These are phyloP conservation scores for Pseudachorutes palmiensis DNA, from an alignment of 1,140 invertebrate species.

Conservation along the genomic window DNA sequence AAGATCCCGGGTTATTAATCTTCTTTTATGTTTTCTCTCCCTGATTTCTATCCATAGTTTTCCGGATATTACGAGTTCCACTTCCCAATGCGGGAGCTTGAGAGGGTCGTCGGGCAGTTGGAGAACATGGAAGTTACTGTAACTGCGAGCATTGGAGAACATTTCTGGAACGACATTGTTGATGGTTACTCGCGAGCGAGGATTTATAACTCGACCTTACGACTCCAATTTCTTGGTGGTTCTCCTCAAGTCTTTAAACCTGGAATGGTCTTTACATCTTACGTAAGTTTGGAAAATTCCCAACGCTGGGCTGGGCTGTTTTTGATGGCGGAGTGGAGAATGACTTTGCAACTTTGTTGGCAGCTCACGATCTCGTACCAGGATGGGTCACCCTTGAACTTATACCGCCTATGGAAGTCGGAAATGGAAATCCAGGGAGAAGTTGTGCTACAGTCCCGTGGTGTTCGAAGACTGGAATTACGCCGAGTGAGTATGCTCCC, in stretches of 20 bases:
- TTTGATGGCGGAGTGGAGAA: neutral
- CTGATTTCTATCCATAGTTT: slow-evolving; percentile 52
- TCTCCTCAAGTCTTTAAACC: slow-evolving; percentile 90
- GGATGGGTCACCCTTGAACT: slow-evolving; percentile 60
- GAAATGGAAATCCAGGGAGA: slow-evolving; percentile 49
- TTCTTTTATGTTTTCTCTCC: slow-evolving; percentile 11
- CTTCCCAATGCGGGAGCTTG: slow-evolving; percentile 71
- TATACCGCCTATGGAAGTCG: slow-evolving; percentile 49
- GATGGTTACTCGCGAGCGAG: slow-evolving; percentile 77
- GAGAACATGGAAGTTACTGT: slow-evolving; percentile 79
- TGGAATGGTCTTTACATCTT: slow-evolving; percentile 71
- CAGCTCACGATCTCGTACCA: slow-evolving; percentile 66
- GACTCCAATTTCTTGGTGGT: slow-evolving; percentile 75
- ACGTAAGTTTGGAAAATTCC: slow-evolving; percentile 53
- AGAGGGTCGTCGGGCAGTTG: slow-evolving; percentile 53
- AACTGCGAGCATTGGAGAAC: slow-evolving; percentile 77
- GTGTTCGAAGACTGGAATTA: slow-evolving; percentile 48
- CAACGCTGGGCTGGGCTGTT: no score
- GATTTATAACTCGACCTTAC: slow-evolving; percentile 75
- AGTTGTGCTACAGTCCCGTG: slow-evolving; percentile 47
- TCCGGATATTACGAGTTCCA: slow-evolving; percentile 75
- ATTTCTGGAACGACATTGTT: slow-evolving; percentile 70
- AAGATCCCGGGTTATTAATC: neutral
- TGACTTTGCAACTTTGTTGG: slow-evolving; percentile 23
- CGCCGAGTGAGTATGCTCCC: slow-evolving; percentile 47